These are phyloP conservation scores for Cardiocondyla obscurior DNA, from an alignment of 1,140 invertebrate species.

Conservation along the genomic window DNA sequence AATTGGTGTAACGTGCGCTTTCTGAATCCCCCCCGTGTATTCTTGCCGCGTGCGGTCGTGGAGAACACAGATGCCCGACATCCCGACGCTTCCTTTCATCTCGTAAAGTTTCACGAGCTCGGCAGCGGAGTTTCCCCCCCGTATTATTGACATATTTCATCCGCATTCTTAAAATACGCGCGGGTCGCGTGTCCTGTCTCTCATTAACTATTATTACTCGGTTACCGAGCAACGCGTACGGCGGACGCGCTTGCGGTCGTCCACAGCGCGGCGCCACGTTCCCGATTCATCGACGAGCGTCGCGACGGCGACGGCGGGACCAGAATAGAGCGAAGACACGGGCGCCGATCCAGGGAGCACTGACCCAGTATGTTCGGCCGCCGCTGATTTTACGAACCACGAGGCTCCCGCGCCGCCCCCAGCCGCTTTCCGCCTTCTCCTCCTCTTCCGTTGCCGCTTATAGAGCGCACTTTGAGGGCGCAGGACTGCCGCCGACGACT, in stretches of 20 bases:
- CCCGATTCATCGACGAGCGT: conserved; percentile 65
- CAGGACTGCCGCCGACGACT: conserved; percentile 41
- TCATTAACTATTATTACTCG: conserved; percentile 47
- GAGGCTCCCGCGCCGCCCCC: conserved; percentile 39
- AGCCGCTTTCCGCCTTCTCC: not conserved
- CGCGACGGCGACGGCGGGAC: conserved; percentile 61
- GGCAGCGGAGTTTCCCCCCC: too few species aligned
- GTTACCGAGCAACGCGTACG: conserved; percentile 29
- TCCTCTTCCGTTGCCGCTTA: not conserved
- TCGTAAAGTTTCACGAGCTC: too few species aligned
- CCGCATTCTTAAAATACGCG: conserved; percentile 46
- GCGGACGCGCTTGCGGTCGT: conserved; percentile 64
- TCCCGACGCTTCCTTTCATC: not conserved
- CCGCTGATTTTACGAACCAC: conserved; percentile 66
- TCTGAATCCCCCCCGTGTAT: not conserved
- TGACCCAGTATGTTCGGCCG: conserved; percentile 79
- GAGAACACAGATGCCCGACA: not conserved
- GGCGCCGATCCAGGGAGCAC: conserved; percentile 80
- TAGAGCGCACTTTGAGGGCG: conserved; percentile 47
- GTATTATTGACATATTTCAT: conserved; percentile 39
- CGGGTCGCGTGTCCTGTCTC: conserved; percentile 2
- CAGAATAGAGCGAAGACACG: conserved; percentile 76
- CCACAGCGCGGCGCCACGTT: conserved; percentile 72
- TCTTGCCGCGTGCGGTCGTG: not conserved
- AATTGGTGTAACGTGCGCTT: not conserved